A percentile compares a stretch with the other conserved stretches of the same genome.
Evolutionary conservation across 2,888 invertebrate genomes (phyloP).

Genomic region (Odiellus spinosus): DNA sequence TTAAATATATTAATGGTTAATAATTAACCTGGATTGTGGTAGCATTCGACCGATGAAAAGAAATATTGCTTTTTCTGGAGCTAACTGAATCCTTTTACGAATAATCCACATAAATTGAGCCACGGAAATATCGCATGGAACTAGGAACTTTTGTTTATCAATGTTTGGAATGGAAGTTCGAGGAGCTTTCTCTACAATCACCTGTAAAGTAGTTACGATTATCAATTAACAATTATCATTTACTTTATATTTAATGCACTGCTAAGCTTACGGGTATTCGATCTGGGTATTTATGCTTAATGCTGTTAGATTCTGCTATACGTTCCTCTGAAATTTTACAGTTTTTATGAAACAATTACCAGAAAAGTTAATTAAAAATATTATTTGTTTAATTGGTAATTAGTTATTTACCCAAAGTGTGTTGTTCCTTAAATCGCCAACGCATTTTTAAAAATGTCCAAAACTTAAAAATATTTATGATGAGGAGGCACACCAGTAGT

Average conservation of each 20-base stretch:
- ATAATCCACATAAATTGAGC: constrained; percentile 37
- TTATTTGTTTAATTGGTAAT: neutral
- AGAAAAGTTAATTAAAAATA: neutral
- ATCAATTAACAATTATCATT: neutral
- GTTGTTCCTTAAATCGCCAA: neutral
- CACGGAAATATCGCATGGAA: constrained; percentile 34
- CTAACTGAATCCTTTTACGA: constrained; percentile 32
- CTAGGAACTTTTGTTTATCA: constrained; percentile 34
- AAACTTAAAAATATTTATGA: no score
- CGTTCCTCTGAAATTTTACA: neutral
- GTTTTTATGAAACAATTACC: neutral
- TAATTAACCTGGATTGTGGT: constrained; percentile 35
- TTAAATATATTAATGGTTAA: no score
- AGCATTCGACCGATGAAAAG: constrained; percentile 33
- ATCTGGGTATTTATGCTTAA: neutral
- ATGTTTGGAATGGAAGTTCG: constrained; percentile 30
- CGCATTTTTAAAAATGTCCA: neutral
- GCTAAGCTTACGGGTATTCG: neutral
- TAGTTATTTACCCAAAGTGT: neutral
- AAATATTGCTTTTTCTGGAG: constrained; percentile 34
- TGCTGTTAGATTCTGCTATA: neutral
- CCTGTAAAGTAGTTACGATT: constrained; percentile 22
- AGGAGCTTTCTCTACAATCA: constrained; percentile 33
- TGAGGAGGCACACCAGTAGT: no score
- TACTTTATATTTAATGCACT: neutral